Base-by-base conservation (phyloP, 2,797 vertebrate species). In the Protonibea diacanthus region DNA sequence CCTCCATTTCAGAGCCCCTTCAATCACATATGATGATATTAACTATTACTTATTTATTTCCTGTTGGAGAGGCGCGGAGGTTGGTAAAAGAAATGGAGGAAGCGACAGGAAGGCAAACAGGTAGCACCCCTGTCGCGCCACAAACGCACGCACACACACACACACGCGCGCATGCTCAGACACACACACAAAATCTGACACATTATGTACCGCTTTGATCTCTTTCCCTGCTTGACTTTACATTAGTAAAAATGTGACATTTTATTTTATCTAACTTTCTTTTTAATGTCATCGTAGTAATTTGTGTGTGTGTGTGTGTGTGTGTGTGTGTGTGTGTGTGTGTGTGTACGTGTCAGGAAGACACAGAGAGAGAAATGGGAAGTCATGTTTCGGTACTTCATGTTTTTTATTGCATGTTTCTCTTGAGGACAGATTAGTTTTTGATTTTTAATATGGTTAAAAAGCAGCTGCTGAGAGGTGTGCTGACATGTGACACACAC, bases 41-140 rank as follows among this genome's bases (percentile, higher is more conserved):
- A 90, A 84, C 73, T 83, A 94, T 94, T 83, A 95, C 89, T 95
- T 95, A 95, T 95, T 94, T 89, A 94, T 93, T 82, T 91, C 68
- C 74, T 70, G 86, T 88, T 80, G 71, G 73, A 86, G 84, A 77
- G 80, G 83, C 70, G 77, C 74, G 49, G 72, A 29, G 78, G 70
- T 84, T 89, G 80, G 76, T 84, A 88, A 78, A 80, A 76, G 65
- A 38, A 38, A 38, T 38, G 74, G 63, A 72, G 76, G 73, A 84
- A 80, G 80, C 62, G 83, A 90, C 86, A 89, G 83, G 74, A 64
- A 86, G 83, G 83, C 69, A 76, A 80, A 84, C 78, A 65, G 79
- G 68, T 72, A 84, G 76, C 13, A 12, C 42, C 42, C 70, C 61
- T 12, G 44, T 86, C 83, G 81, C 73, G 59, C 65, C 77, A 76